Evolutionary conservation across 2,113 vertebrate genomes (phyloP).

Genomic region (Eurystomus gularis): DNA sequence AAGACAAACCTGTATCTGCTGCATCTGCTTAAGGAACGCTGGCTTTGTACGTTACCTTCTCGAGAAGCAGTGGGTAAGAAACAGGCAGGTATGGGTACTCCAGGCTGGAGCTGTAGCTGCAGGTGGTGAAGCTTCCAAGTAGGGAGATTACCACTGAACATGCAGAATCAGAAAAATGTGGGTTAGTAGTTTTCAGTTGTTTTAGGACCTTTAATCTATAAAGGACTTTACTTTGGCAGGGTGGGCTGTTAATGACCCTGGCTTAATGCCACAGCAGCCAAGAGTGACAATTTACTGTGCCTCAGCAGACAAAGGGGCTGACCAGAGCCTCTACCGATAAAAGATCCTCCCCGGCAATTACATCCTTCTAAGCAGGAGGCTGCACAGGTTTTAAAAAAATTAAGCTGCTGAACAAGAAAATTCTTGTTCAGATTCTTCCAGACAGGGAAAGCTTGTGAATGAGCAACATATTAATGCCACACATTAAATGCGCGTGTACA

Average conservation of each 20-base stretch:
- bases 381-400: neutral
- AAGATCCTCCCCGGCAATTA: neutral
- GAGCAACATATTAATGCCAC: neutral
- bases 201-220: neutral
- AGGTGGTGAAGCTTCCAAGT: neutral
- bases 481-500: neutral
- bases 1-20: neutral
- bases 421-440: constrained; percentile 35
- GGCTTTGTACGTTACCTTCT: neutral
- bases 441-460: constrained; percentile 1
- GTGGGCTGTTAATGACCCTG: neutral
- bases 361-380: neutral
- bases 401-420: constrained; percentile 16
- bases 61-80: fast-evolving
- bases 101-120: neutral
- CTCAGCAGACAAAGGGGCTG: neutral
- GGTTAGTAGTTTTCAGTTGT: neutral
- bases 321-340: neutral
- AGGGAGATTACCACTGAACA: neutral
- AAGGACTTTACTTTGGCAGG: neutral
- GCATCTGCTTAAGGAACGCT: neutral
- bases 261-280: neutral
- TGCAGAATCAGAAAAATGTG: neutral
- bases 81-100: neutral
- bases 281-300: neutral